Conservation (phyloP, 1,140 invertebrate genomes). For the Lutraria rhynchaena region DNA sequence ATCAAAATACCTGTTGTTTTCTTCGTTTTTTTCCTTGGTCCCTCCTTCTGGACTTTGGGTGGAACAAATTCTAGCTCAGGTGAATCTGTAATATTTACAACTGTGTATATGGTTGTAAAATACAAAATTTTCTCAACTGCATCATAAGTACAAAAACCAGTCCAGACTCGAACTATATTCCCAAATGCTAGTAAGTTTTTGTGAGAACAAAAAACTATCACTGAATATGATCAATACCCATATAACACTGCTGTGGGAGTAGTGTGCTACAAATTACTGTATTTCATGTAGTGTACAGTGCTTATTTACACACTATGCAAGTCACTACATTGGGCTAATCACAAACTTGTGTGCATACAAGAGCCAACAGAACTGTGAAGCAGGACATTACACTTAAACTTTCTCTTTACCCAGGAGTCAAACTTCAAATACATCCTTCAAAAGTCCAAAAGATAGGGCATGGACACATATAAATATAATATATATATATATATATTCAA, state of each 20-base stretch:
- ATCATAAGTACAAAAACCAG: constrained; percentile 4
- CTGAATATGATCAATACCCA: constrained; percentile 6
- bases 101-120: constrained; percentile 23
- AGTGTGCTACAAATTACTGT: too few relatives aligned
- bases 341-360: too few relatives aligned
- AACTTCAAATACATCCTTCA: too few relatives aligned
- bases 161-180: constrained; percentile 16
- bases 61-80: constrained; percentile 24
- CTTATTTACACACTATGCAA: too few relatives aligned
- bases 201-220: constrained; percentile 7
- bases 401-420: too few relatives aligned
- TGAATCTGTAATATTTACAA: constrained; percentile 24
- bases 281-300: too few relatives aligned
- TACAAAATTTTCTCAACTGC: constrained; percentile 32
- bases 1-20: constrained; percentile 5
- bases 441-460: too few relatives aligned
- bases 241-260: constrained; percentile 11
- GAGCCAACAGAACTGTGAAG: too few relatives aligned
- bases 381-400: too few relatives aligned
- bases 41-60: constrained; percentile 37
- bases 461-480: too few relatives aligned
- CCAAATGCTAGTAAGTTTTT: constrained; percentile 29
- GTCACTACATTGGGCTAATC: too few relatives aligned
- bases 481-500: too few relatives aligned
- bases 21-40: constrained; percentile 16